Evolutionary conservation across 2,888 invertebrate species (phyloP).

Genomic region (Idaea dimidiata): DNA sequence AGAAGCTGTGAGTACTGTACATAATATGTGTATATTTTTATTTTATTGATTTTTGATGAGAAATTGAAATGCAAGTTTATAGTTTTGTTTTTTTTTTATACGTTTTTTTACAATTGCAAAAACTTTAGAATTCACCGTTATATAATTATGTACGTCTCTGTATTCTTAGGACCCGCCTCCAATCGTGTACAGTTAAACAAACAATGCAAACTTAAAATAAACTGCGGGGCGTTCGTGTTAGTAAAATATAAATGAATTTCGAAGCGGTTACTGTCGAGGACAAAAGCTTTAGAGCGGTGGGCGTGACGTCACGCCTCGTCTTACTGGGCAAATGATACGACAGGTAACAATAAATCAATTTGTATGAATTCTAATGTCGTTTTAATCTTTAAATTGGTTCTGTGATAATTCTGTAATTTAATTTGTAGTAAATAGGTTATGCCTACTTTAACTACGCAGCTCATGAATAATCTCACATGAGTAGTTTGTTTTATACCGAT

Average conservation of each 20-base stretch:
- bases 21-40: no score
- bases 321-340: constrained; percentile 49
- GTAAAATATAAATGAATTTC: constrained; percentile 50
- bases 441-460: no score
- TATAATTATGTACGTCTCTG: constrained; percentile 9
- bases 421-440: neutral
- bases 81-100: no score
- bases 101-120: no score
- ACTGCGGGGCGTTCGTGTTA: constrained; percentile 53
- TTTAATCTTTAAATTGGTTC: neutral
- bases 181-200: constrained; percentile 56
- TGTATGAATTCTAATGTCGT: constrained; percentile 43
- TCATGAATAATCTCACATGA: no score
- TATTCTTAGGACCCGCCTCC: constrained; percentile 32
- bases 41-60: no score
- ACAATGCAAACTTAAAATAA: constrained; percentile 70
- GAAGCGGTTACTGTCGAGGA: constrained; percentile 53
- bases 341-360: constrained; percentile 65
- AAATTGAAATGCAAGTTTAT: no score
- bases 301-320: constrained; percentile 69
- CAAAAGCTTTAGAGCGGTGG: constrained; percentile 59
- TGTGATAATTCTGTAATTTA: neutral
- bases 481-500: no score
- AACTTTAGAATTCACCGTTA: constrained; percentile 8
- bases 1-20: no score